Evolutionary conservation across 1,140 invertebrate genomes (phyloP).

Genomic region (Ptiloglossa arizonensis): DNA sequence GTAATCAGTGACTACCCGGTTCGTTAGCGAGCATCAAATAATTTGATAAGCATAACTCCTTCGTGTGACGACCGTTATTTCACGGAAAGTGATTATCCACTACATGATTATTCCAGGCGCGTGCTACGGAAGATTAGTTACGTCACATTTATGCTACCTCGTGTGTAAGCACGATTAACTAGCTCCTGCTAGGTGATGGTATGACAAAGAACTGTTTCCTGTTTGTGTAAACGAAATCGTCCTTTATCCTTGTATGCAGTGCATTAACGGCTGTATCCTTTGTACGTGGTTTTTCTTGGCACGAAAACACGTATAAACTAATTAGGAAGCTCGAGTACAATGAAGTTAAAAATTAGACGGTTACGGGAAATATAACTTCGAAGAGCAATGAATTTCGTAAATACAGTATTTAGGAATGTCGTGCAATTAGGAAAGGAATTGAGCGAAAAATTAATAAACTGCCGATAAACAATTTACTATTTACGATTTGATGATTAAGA

Average conservation of each 20-base stretch:
- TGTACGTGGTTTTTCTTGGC: neutral
- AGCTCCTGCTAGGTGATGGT: neutral
- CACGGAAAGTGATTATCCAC: conserved; percentile 52
- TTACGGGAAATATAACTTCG: too few relatives aligned
- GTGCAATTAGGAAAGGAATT: too few relatives aligned
- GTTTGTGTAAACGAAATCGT: neutral
- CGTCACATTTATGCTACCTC: conserved; percentile 32
- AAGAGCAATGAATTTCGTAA: too few relatives aligned
- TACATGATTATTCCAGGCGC: conserved; percentile 42
- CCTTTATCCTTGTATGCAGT: neutral
- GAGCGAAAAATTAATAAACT: too few relatives aligned
- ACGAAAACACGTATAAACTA: neutral
- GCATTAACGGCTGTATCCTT: conserved; percentile 7
- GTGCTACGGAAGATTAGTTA: conserved; percentile 37
- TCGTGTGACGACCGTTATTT: conserved; percentile 44
- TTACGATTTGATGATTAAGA: too few relatives aligned
- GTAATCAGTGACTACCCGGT: conserved; percentile 20
- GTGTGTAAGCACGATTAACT: conserved; percentile 48
- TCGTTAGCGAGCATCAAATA: conserved; percentile 32
- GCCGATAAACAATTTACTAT: too few relatives aligned
- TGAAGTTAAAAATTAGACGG: neutral
- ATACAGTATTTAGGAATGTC: too few relatives aligned
- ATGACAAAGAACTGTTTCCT: conserved; percentile 1
- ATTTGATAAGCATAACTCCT: neutral
- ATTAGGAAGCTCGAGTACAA: neutral